phyloP scores from a whole-genome alignment of 2,113 vertebrate species.

The Hystrix cristata region DNA sequence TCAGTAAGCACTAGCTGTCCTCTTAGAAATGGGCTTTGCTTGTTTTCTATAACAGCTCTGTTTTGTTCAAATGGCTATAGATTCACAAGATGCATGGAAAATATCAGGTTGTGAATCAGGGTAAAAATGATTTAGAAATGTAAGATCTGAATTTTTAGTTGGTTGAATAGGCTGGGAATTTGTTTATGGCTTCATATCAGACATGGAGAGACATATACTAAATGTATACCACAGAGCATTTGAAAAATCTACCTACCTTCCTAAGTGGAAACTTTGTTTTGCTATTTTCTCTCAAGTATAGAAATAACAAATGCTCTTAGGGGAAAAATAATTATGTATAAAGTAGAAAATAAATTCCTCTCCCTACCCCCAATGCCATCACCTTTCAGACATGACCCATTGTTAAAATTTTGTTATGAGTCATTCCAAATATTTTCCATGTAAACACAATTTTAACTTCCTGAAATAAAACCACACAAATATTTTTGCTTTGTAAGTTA shows the following conservation, averaged over 20 bases:
- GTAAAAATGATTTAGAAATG: not conserved
- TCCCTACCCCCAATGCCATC: not conserved
- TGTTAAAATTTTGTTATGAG: not conserved
- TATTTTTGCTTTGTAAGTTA: not conserved
- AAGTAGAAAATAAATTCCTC: not conserved
- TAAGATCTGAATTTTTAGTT: not conserved
- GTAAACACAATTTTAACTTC: not conserved
- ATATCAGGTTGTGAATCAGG: not conserved
- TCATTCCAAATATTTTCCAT: not conserved
- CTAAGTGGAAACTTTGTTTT: not conserved
- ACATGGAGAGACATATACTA: not conserved
- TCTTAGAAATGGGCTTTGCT: not conserved
- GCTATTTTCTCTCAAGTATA: not conserved
- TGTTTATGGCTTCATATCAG: not conserved
- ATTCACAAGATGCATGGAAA: not conserved
- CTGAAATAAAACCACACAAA: not conserved
- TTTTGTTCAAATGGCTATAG: not conserved
- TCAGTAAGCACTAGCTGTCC: not conserved
- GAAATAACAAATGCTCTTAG: not conserved
- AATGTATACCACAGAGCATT: not conserved
- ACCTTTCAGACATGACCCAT: not conserved
- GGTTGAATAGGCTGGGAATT: not conserved
- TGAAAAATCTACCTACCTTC: not conserved
- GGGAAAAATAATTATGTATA: not conserved
- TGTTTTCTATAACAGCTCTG: not conserved